Conservation (phyloP, 1,140 invertebrate species). For the Drosophila lowei region DNA sequence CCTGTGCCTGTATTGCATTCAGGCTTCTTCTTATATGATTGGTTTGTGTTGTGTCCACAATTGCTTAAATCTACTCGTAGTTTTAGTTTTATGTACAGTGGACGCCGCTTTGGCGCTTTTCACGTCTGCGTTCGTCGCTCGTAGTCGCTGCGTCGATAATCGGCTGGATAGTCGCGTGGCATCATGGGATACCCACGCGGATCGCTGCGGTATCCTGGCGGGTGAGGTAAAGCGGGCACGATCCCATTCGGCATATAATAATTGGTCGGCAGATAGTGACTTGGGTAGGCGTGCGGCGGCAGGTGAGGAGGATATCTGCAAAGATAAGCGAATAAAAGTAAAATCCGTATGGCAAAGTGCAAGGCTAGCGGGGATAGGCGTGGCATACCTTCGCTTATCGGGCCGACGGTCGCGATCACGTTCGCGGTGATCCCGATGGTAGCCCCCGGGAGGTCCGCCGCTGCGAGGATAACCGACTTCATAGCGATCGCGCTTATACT, state of each 20-base stretch:
- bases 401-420: conserved; percentile 85
- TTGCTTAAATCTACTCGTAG: conserved; percentile 50
- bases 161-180: conserved; percentile 84
- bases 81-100: conserved; percentile 55
- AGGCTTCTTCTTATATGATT: conserved; percentile 4
- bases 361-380: no score
- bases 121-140: conserved; percentile 75
- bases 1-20: conserved; percentile 28
- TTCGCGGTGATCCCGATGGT: conserved; percentile 84
- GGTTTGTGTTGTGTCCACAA: conserved; percentile 40
- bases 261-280: conserved; percentile 73
- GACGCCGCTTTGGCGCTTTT: conserved; percentile 21
- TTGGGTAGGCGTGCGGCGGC: conserved; percentile 64
- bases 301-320: conserved; percentile 65
- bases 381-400: conserved; percentile 84
- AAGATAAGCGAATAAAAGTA: neutral
- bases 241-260: conserved; percentile 76
- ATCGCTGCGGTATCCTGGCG: conserved; percentile 64
- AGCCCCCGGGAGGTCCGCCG: conserved; percentile 34
- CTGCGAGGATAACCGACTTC: conserved; percentile 65
- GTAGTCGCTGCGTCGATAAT: conserved; percentile 84
- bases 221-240: conserved; percentile 50
- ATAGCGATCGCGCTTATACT: conserved; percentile 79
- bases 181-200: conserved; percentile 73
- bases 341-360: conserved; percentile 8